phyloP scores from a whole-genome alignment of 2,888 invertebrate genomes.

The Sclerodermus sp. region DNA sequence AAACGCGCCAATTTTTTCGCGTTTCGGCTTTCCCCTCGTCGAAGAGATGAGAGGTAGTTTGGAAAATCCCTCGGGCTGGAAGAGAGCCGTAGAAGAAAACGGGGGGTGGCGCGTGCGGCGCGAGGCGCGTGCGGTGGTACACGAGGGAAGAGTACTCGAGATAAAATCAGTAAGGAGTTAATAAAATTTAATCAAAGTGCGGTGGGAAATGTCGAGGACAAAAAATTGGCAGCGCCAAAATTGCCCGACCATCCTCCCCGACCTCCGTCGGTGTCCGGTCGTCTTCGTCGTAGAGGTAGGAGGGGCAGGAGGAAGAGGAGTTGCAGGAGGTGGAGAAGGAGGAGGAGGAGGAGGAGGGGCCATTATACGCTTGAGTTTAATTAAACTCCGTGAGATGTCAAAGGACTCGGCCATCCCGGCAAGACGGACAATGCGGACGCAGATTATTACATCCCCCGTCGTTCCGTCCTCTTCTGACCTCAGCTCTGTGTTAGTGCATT shows the following conservation, averaged over 20 bases:
- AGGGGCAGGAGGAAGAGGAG: conserved; percentile 13
- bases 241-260: not conserved
- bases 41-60: no score
- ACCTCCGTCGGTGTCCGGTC: conserved; percentile 2
- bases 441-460: conserved; percentile 55
- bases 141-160: no score
- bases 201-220: not conserved
- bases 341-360: conserved; percentile 25
- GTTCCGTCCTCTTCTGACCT: conserved; percentile 33
- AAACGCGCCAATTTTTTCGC: no score
- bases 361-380: conserved; percentile 53
- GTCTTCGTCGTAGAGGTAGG: conserved; percentile 21
- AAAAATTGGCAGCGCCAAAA: not conserved
- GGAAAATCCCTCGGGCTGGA: no score
- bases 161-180: not conserved
- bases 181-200: not conserved
- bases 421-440: conserved; percentile 57
- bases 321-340: not conserved
- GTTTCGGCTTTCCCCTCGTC: no score
- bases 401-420: conserved; percentile 50
- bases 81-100: no score
- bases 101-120: no score
- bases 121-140: no score
- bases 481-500: not conserved
- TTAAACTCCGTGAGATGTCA: conserved; percentile 56